Conservation (phyloP, 2,888 invertebrate species). For the Stenotaenia linearis region DNA sequence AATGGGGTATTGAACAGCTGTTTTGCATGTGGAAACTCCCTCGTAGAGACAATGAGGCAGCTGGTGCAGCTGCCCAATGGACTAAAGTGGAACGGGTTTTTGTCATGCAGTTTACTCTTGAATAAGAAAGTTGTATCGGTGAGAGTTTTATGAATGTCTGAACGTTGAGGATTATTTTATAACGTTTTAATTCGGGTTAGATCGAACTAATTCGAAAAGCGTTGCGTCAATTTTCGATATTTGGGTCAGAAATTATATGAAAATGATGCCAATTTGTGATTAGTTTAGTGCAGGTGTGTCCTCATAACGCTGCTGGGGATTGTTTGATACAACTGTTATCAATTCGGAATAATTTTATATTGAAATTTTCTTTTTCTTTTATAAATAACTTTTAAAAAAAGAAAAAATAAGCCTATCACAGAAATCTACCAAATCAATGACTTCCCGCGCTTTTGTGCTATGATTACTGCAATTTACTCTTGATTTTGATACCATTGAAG, state of each 20-base stretch:
- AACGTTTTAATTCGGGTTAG: neutral
- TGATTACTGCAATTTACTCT: no score
- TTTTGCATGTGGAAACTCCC: constrained; percentile 22
- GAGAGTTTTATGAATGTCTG: neutral
- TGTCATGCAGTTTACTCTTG: neutral
- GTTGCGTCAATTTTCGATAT: neutral
- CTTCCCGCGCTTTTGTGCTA: neutral
- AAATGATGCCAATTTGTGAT: neutral
- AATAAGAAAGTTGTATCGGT: neutral
- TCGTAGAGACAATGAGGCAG: constrained; percentile 3
- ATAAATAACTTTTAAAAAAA: no score
- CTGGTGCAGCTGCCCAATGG: neutral
- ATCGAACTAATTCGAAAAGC: neutral
- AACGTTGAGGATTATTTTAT: neutral
- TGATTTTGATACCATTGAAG: no score
- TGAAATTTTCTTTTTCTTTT: no score
- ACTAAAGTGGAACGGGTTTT: neutral
- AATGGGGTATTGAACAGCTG: constrained; percentile 19
- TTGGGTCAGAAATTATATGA: neutral
- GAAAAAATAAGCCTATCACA: no score
- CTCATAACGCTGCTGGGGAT: neutral
- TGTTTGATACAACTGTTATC: no score
- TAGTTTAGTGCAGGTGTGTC: neutral
- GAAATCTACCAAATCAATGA: neutral
- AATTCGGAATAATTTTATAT: no score